Evolutionary conservation across 2,113 vertebrate genomes (phyloP).

Genomic region (Hystrix brachyura): DNA sequence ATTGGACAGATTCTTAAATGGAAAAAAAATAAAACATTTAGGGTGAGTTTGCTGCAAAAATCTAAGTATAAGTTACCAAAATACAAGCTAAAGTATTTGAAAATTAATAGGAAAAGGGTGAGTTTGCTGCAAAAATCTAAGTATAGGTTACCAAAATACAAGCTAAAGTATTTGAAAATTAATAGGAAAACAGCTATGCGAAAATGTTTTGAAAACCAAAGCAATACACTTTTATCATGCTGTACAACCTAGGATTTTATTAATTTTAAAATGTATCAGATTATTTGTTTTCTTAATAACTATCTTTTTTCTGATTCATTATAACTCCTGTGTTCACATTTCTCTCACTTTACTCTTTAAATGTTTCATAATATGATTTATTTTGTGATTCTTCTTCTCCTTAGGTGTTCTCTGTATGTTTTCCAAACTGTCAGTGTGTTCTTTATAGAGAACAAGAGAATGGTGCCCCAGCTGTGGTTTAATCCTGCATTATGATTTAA

Average conservation of each 20-base stretch:
- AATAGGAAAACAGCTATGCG: not conserved
- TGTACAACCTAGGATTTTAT: not conserved
- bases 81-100: not conserved
- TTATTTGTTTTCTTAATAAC: not conserved
- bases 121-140: not conserved
- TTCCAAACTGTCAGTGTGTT: not conserved
- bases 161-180: not conserved
- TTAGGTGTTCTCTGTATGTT: conserved; percentile 15
- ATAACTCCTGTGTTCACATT: not conserved
- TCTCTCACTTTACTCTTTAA: conserved; percentile 12
- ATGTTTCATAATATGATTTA: conserved; percentile 55
- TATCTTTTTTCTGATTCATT: not conserved
- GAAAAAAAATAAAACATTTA: not conserved
- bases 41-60: not conserved
- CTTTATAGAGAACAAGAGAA: conserved; percentile 61
- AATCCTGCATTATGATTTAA: conserved; percentile 69
- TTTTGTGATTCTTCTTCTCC: not conserved
- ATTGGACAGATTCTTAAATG: not conserved
- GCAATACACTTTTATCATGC: not conserved
- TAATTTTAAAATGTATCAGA: not conserved
- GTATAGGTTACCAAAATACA: not conserved
- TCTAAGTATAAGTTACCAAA: not conserved
- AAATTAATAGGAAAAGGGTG: not conserved
- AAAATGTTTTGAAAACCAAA: not conserved
- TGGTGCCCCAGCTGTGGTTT: not conserved